Evolutionary conservation across 2,797 vertebrate species (phyloP).

Genomic region (Sciaenops ocellatus): DNA sequence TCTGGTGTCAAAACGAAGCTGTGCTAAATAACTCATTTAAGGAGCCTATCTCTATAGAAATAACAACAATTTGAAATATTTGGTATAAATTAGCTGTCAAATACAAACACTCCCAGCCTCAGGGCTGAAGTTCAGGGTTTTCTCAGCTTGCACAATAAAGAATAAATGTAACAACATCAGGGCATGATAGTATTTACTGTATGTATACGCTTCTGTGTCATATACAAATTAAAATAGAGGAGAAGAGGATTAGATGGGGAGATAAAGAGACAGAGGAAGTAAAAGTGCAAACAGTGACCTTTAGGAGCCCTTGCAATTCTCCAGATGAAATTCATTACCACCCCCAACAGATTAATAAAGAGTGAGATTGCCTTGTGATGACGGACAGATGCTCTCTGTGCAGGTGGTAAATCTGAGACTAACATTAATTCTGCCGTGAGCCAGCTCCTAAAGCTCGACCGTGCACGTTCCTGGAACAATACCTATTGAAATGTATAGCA

Average conservation of each 20-base stretch:
- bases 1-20: neutral
- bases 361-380: slow-evolving; percentile 64
- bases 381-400: slow-evolving; percentile 73
- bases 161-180: neutral
- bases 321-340: slow-evolving; percentile 68
- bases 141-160: neutral
- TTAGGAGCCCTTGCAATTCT: slow-evolving; percentile 64
- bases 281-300: slow-evolving; percentile 64
- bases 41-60: neutral
- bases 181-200: slow-evolving; percentile 10
- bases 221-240: slow-evolving; percentile 22
- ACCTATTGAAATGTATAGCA: slow-evolving; percentile 22
- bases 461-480: slow-evolving; percentile 14
- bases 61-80: neutral
- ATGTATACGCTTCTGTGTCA: slow-evolving; percentile 10
- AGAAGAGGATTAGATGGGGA: slow-evolving; percentile 16
- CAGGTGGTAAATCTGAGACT: slow-evolving; percentile 59
- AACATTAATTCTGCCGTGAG: slow-evolving; percentile 59
- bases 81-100: neutral
- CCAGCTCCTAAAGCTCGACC: slow-evolving; percentile 27
- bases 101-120: neutral
- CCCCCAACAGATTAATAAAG: slow-evolving; percentile 66
- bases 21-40: neutral
- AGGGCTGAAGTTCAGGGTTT: neutral
- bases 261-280: slow-evolving; percentile 33